Evolutionary conservation across 2,888 invertebrate genomes (phyloP), one percentile per base, ranked within the genome.

Genomic region (Himalopsyche anomala): DNA sequence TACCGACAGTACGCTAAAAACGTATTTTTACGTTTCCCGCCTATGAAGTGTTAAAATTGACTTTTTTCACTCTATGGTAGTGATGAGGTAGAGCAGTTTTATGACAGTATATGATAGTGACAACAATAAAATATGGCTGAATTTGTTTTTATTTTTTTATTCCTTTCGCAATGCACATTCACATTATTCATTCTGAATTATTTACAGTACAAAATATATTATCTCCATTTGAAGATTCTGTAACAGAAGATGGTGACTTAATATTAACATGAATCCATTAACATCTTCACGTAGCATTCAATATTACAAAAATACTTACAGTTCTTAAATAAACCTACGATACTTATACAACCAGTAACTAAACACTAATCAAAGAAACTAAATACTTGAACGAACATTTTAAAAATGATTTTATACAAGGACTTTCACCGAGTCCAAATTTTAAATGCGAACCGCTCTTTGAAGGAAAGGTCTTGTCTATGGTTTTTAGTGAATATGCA

Each of bases 121-220:
- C 28, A 15, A 51, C 15, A 51, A 51, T 15, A 51, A 51, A 15
- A 4, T 51, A 5, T 51, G 4, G 3, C 51, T 51, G 51, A 51
- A 51, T 74, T 85, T 83, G 81, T 81, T 74, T 69, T 74, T 84
- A 84, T 84, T 74, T 54, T 45, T 86, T 86, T 87, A 85, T 88
- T 86, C 84, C 82, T 38, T 86, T 81, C 80, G 83, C 51, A 88
- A 87, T 88, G 87, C 87, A 88, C 87, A 88, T 83, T 86, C 80
- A 87, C 82, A 85, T 87, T 82, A 40, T 69, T 56, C 82, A 84
- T 84, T 84, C 55, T 80, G 36, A 85, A 84, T 86, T 88, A 87
- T 88, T 86, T 88, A 88, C 87, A 88, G 62, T 88, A 88, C 81
- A 87, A 88, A 88, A 88, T 87, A 88, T 88, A 88, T 88, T 82